phyloP scores from a whole-genome alignment of 2,888 invertebrate genomes.

The Charanyca ferruginea region DNA sequence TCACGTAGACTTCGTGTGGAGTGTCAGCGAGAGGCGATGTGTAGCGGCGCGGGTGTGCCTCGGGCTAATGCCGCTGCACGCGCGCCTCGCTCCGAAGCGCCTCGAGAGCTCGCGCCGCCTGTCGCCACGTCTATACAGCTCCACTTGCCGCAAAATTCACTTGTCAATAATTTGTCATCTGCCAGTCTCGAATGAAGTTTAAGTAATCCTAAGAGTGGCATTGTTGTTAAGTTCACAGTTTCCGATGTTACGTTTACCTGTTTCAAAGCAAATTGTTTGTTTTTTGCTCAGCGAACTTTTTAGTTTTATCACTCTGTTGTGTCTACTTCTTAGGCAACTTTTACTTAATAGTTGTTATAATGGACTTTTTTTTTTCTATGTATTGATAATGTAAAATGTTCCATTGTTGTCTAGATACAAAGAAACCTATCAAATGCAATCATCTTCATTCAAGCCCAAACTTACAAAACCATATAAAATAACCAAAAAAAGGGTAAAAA shows the following conservation, averaged over 20 bases:
- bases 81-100: constrained; percentile 48
- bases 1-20: constrained; percentile 86
- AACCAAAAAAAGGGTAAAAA: not conserved
- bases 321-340: not conserved
- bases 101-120: constrained; percentile 36
- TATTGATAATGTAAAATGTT: not conserved
- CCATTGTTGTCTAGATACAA: not conserved
- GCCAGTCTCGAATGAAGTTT: constrained; percentile 33
- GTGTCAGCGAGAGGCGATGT: constrained; percentile 75
- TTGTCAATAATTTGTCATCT: constrained; percentile 69
- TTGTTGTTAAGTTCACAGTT: constrained; percentile 50
- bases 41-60: constrained; percentile 55
- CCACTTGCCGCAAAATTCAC: constrained; percentile 57
- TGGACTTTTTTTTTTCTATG: too few relatives aligned
- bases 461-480: not conserved
- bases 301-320: constrained; percentile 21
- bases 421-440: too few relatives aligned
- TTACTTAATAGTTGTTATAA: not conserved
- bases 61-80: constrained; percentile 82
- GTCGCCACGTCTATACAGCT: constrained; percentile 32
- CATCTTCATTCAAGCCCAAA: not conserved
- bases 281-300: constrained; percentile 5
- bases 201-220: constrained; percentile 23
- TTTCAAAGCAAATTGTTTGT: not conserved
- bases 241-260: constrained; percentile 34